These are phyloP conservation scores for Parthenolecanium corni DNA, from an alignment of 2,888 invertebrate species.

Conservation along the genomic window DNA sequence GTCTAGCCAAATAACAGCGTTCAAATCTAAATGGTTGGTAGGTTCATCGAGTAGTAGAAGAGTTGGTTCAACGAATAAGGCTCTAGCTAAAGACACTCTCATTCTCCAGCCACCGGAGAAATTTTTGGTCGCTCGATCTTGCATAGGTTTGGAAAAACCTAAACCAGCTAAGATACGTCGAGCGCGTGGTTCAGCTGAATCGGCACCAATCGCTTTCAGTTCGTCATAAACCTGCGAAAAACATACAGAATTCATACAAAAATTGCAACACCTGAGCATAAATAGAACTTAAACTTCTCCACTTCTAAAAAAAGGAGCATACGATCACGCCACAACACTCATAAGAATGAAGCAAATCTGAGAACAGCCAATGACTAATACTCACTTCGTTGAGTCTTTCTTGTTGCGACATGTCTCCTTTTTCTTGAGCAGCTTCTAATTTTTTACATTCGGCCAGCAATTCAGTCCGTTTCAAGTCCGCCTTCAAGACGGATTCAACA, in stretches of 20 bases:
- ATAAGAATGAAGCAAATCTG: not conserved
- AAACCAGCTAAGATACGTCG: slow-evolving; percentile 93
- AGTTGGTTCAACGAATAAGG: slow-evolving; percentile 56
- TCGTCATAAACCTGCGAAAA: slow-evolving; percentile 70
- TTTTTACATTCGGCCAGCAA: slow-evolving; percentile 72
- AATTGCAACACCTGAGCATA: no score
- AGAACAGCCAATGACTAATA: no score
- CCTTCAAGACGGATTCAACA: slow-evolving; percentile 82
- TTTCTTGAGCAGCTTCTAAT: slow-evolving; percentile 51
- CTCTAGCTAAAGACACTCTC: slow-evolving; percentile 54
- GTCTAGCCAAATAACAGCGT: slow-evolving; percentile 99
- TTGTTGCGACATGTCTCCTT: slow-evolving; percentile 61
- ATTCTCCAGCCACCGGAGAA: slow-evolving; percentile 59
- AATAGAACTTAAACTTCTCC: no score
- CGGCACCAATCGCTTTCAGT: slow-evolving; percentile 89
- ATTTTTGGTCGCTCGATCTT: slow-evolving; percentile 60
- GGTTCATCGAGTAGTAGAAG: slow-evolving; percentile 54
- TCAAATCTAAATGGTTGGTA: slow-evolving; percentile 58
- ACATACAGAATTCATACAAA: slow-evolving; percentile 4
- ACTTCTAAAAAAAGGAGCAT: no score
- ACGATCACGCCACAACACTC: not conserved
- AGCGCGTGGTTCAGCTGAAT: slow-evolving; percentile 94
- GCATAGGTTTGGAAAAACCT: slow-evolving; percentile 66
- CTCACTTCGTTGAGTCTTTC: slow-evolving; percentile 66
- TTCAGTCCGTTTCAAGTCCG: slow-evolving; percentile 77